Base-by-base conservation (phyloP, 2,888 invertebrate species). In the Andricus quercusramuli region DNA sequence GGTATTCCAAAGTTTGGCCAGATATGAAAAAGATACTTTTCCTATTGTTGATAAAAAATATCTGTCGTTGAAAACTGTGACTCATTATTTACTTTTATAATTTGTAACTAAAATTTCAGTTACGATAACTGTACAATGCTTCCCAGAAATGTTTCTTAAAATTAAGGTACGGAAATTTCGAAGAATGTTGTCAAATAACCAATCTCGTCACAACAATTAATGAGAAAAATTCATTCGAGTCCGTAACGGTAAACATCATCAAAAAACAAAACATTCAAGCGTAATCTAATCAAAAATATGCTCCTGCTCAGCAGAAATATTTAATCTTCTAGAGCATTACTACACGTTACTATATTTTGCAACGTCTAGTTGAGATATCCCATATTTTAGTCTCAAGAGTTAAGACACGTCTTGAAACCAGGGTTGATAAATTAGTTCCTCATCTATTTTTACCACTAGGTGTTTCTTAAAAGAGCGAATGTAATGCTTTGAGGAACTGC, bases 241-340 rank as follows among this genome's bases (percentile, higher is more conserved):
- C 56, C n/a, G 56, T n/a, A 20, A 0, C n/a, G 9, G 20, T 56
- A 56, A 56, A 17, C n/a, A 9, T 1, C 17, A 17, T 47, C 47
- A 17, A 17, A 47, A 47, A 47, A 47, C 13, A 56, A 56, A 56
- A 56, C 20, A 56, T 56, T 56, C n/a, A 9, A 56, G n/a, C n/a
- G 56, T 56, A 22, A n/a, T 56, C 56, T n/a, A 56, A 56, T n/a
- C 56, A 56, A n/a, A 56, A 56, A n/a, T 56, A 56, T 56, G n/a
- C n/a, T 56, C 11, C n/a, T n/a, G n/a, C 56, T 11, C 8, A n/a
- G n/a, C n/a, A 56, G 9, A 56, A 56, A 56, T n/a, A n/a, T 17
- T 17, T 56, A 56, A 9, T n/a, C n/a, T n/a, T 56, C 9, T 8
- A 11, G 9, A 11, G 11, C 1, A 56, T n/a, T n/a, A 56, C n/a